Conservation (phyloP, 2,797 vertebrate genomes). For the Garrulus glandarius region DNA sequence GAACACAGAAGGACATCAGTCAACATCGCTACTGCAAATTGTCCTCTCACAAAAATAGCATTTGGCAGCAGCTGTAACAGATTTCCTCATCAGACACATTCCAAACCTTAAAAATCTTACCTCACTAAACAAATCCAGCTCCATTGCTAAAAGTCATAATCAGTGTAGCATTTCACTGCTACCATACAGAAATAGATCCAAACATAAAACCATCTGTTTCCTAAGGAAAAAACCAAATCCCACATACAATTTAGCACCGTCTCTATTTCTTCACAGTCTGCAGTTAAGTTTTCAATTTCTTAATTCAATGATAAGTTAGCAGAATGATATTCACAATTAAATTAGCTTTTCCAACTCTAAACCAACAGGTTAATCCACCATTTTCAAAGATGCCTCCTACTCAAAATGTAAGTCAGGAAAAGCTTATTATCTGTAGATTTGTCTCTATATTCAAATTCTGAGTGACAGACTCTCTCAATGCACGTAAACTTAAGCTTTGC, state of each 20-base stretch:
- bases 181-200: background rate
- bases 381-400: background rate
- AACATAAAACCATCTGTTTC: constrained; percentile 20
- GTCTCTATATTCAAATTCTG: background rate
- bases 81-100: background rate
- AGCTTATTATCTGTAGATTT: background rate
- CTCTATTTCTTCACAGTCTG: background rate
- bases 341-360: background rate
- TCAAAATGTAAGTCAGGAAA: background rate
- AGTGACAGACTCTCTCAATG: background rate
- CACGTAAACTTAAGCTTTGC: background rate
- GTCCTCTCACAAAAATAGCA: background rate
- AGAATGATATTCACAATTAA: background rate
- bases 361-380: background rate
- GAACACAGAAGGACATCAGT: background rate
- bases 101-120: background rate
- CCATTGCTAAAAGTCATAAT: background rate
- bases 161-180: background rate
- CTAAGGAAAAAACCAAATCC: background rate
- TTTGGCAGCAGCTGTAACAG: background rate
- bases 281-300: background rate
- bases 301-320: background rate
- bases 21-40: background rate
- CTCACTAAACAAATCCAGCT: background rate
- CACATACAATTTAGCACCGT: background rate